Evolutionary conservation across 2,113 vertebrate species (phyloP).

Genomic region (Plestiodon gilberti): DNA sequence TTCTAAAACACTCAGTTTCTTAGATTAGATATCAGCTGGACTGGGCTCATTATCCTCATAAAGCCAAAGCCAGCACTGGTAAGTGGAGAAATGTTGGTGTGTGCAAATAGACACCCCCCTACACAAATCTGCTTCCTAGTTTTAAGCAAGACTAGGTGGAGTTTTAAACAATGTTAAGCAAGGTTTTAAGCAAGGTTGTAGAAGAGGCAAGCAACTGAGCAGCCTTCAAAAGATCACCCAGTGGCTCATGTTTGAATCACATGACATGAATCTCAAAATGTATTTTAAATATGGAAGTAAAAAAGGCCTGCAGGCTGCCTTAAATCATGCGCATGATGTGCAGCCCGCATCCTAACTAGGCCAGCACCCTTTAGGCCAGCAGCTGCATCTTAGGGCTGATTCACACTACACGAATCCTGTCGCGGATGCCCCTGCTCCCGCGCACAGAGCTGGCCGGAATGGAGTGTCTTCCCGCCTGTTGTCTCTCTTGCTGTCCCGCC

Average conservation of each 20-base stretch:
- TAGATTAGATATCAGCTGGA: slow-evolving; percentile 4
- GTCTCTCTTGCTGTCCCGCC: no score
- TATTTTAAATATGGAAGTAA: neutral
- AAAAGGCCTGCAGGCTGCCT: neutral
- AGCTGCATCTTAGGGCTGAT: no score
- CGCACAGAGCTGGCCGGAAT: no score
- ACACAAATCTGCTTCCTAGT: neutral
- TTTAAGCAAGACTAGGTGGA: neutral
- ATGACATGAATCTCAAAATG: neutral
- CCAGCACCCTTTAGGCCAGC: no score
- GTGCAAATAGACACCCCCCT: neutral
- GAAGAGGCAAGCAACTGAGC: neutral
- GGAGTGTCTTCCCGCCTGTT: no score
- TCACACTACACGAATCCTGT: no score
- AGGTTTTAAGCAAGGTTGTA: no score
- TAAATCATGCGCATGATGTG: neutral
- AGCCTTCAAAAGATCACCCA: neutral
- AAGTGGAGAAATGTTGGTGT: neutral
- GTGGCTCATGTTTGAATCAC: neutral
- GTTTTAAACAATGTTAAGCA: no score
- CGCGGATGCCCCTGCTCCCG: no score
- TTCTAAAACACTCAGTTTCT: slow-evolving; percentile 11
- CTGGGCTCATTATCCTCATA: neutral
- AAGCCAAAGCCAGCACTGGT: neutral
- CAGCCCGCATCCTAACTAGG: no score